These are phyloP conservation scores for Trachelus iudaicus DNA, from an alignment of 2,888 invertebrate species.

Conservation along the genomic window DNA sequence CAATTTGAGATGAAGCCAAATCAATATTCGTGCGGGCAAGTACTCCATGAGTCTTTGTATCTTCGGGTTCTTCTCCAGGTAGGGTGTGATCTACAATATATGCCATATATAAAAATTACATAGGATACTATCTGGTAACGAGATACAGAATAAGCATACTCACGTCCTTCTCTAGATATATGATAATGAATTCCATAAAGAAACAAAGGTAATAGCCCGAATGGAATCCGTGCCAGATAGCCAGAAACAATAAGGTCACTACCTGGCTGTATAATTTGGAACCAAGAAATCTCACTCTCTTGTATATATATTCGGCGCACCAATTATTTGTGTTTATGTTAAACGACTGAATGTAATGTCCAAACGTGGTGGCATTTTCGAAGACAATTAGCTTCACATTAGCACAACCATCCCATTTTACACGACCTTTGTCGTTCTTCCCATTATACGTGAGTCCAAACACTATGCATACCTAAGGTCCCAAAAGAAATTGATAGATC, in stretches of 20 bases:
- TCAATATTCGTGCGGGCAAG: slow-evolving; percentile 61
- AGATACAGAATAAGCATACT: slow-evolving; percentile 47
- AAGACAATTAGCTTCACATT: slow-evolving; percentile 87
- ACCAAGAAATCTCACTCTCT: slow-evolving; percentile 90
- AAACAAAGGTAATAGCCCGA: slow-evolving; percentile 95
- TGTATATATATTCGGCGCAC: slow-evolving; percentile 94
- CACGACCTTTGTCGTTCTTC: slow-evolving; percentile 70
- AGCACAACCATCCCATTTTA: slow-evolving; percentile 87
- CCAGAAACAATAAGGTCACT: slow-evolving; percentile 85
- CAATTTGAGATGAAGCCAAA: slow-evolving; percentile 73
- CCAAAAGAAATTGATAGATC: neutral
- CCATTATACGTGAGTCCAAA: slow-evolving; percentile 89
- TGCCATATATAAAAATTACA: neutral
- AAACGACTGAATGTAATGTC: slow-evolving; percentile 90
- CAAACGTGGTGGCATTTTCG: slow-evolving; percentile 86
- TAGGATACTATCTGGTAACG: neutral
- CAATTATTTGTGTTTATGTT: slow-evolving; percentile 97
- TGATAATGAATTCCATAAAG: slow-evolving; percentile 89
- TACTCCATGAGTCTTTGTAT: slow-evolving; percentile 65
- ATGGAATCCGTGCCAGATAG: slow-evolving; percentile 96
- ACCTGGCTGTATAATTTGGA: slow-evolving; percentile 78
- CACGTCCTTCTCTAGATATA: slow-evolving; percentile 87
- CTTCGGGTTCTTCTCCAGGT: slow-evolving; percentile 68
- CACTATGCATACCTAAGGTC: slow-evolving; percentile 62
- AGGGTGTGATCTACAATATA: slow-evolving; percentile 68